phyloP scores from a whole-genome alignment of 2,113 vertebrate genomes.

The Aspidoscelis tigris region DNA sequence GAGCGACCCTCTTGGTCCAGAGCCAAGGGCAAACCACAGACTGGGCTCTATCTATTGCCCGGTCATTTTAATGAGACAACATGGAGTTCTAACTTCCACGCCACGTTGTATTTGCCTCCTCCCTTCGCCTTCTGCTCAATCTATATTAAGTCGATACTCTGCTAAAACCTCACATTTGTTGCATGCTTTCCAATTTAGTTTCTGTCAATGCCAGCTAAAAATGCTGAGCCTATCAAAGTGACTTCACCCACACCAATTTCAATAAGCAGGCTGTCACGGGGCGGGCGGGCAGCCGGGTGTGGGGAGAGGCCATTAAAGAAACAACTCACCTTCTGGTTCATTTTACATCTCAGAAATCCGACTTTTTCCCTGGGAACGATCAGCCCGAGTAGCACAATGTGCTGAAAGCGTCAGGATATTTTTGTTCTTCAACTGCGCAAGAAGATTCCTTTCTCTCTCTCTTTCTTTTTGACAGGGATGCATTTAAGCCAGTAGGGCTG shows the following conservation, averaged over 20 bases:
- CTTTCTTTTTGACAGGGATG: not conserved
- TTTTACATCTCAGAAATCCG: slow-evolving; percentile 25
- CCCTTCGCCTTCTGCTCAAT: slow-evolving; percentile 66
- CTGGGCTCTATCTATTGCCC: slow-evolving; percentile 53
- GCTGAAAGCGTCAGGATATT: not conserved
- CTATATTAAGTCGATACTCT: slow-evolving; percentile 76
- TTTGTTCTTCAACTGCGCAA: not conserved
- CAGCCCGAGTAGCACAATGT: not conserved
- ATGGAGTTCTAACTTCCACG: slow-evolving; percentile 65
- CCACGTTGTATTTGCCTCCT: slow-evolving; percentile 62
- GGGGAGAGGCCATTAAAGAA: slow-evolving; percentile 50
- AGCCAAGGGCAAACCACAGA: slow-evolving; percentile 60
- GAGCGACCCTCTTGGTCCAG: slow-evolving; percentile 56
- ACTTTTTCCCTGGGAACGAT: slow-evolving; percentile 43
- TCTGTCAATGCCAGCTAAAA: slow-evolving; percentile 75
- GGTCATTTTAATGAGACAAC: slow-evolving; percentile 76
- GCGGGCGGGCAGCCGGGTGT: not conserved
- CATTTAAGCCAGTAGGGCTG: not conserved
- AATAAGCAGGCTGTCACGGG: slow-evolving; percentile 52
- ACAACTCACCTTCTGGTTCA: slow-evolving; percentile 30
- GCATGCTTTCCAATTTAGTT: slow-evolving; percentile 78
- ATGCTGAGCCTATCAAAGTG: slow-evolving; percentile 75
- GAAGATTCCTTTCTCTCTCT: not conserved
- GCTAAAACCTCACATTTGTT: slow-evolving; percentile 74
- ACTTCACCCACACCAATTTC: slow-evolving; percentile 71